These are phyloP conservation scores for Dasyurus viverrinus DNA, from an alignment of 2,113 vertebrate genomes.

Conservation along the genomic window DNA sequence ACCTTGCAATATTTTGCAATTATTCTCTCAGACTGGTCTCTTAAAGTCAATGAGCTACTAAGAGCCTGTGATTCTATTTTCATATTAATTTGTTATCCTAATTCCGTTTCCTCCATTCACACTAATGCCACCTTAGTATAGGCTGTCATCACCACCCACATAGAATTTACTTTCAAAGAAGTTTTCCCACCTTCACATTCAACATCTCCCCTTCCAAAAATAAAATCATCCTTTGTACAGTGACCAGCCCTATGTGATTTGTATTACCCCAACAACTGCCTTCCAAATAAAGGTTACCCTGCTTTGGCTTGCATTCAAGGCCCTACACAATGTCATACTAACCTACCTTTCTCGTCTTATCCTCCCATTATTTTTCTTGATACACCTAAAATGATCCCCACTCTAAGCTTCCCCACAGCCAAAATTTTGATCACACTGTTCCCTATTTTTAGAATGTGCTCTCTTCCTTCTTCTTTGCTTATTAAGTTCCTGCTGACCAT, in stretches of 20 bases:
- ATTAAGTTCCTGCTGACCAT: background rate
- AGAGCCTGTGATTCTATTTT: background rate
- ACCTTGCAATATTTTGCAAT: background rate
- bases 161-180: background rate
- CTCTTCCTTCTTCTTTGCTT: background rate
- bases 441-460: background rate
- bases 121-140: background rate
- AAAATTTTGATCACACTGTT: background rate
- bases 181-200: background rate
- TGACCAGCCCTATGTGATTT: no score
- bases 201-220: background rate
- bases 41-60: background rate
- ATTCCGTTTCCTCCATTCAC: background rate
- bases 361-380: background rate
- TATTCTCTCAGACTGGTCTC: background rate
- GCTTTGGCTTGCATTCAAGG: background rate
- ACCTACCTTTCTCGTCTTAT: background rate
- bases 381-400: background rate
- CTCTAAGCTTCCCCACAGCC: background rate
- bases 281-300: background rate
- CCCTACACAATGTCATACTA: background rate
- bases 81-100: background rate
- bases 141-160: background rate
- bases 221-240: background rate
- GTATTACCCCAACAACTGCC: background rate